Conservation (phyloP, 2,113 vertebrate genomes). For the Chroicocephalus ridibundus region DNA sequence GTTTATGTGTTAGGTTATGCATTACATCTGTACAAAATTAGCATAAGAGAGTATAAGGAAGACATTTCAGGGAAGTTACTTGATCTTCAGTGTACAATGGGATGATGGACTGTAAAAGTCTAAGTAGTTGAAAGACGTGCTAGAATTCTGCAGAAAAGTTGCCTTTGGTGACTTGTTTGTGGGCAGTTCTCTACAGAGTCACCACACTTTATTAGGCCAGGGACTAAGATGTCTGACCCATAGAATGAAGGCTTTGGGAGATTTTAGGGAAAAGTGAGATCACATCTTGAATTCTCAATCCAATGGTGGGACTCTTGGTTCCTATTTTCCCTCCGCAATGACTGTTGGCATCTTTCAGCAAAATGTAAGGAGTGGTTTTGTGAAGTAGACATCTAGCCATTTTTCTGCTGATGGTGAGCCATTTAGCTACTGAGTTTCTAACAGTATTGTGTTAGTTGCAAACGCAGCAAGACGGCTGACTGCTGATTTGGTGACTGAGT, state of each 20-base stretch:
- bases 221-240: not conserved
- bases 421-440: not conserved
- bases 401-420: not conserved
- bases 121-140: not conserved
- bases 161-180: not conserved
- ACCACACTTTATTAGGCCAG: rapidly evolving
- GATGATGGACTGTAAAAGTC: not conserved
- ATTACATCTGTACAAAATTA: not conserved
- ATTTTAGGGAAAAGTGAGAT: not conserved
- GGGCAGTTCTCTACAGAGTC: not conserved
- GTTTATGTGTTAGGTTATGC: not conserved
- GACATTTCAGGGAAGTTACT: not conserved
- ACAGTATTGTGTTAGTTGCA: not conserved
- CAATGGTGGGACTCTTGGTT: not conserved
- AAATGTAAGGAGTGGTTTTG: not conserved
- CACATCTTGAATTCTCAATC: not conserved
- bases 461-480: rapidly evolving
- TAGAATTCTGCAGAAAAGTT: not conserved
- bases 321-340: rapidly evolving
- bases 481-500: not conserved
- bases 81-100: not conserved
- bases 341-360: not conserved
- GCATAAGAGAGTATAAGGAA: not conserved
- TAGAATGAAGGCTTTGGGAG: not conserved
- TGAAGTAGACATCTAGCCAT: not conserved